A percentile compares a stretch with the other conserved stretches of the same genome.
phyloP scores from a whole-genome alignment of 2,888 invertebrate species.

The Arctia plantaginis region DNA sequence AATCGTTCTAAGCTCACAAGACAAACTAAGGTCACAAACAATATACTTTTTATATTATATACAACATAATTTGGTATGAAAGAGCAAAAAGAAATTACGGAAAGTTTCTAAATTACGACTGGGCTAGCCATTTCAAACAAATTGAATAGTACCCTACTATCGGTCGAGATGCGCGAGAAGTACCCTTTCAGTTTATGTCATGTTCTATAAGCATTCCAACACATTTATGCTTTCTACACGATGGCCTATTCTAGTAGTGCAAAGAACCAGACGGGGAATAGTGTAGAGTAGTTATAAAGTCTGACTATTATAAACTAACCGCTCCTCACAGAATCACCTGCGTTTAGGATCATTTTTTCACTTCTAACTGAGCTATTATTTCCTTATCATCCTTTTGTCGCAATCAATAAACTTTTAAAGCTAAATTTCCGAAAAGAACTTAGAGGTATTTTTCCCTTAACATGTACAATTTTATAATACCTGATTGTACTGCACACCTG shows the following conservation, averaged over 20 bases:
- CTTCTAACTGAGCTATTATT: too few species aligned
- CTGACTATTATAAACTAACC: neutral
- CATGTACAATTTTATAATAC: constrained; percentile 11
- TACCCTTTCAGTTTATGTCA: neutral
- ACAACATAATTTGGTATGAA: neutral
- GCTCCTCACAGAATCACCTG: too few species aligned
- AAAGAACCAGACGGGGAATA: too few species aligned
- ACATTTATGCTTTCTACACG: neutral
- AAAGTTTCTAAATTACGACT: neutral
- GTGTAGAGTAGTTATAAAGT: too few species aligned
- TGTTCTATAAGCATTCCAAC: neutral
- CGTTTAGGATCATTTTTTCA: too few species aligned
- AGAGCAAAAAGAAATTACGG: neutral
- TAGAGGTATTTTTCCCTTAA: neutral
- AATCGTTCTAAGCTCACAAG: too few species aligned
- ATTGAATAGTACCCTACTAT: neutral
- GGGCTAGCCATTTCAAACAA: neutral
- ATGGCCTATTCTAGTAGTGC: neutral
- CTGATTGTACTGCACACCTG: constrained; percentile 36
- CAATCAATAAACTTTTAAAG: neutral
- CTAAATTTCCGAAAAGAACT: neutral
- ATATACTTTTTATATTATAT: neutral
- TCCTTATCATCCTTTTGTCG: neutral
- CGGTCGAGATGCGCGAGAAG: neutral
- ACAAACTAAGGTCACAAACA: neutral